These are phyloP conservation scores for Tapirus terrestris DNA, from an alignment of 2,113 vertebrate genomes.

Conservation along the genomic window DNA sequence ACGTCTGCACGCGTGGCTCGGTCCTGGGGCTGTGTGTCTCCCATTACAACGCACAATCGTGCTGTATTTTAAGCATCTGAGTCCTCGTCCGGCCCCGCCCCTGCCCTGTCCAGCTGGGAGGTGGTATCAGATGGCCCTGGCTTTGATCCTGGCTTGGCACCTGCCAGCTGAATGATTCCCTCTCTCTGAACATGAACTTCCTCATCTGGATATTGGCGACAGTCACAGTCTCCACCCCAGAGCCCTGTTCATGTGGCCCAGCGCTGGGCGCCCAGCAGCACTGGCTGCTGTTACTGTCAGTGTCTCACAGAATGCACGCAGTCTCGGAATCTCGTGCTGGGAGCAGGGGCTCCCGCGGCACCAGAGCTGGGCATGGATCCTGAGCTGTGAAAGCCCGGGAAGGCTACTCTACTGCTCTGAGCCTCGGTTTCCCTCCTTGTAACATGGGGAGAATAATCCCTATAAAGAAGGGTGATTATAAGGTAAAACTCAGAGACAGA, in stretches of 20 bases:
- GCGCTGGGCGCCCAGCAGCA: fast-evolving
- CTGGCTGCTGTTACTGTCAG: fast-evolving
- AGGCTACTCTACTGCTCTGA: neutral
- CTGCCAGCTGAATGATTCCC: neutral
- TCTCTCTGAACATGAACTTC: neutral
- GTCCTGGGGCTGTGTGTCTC: neutral
- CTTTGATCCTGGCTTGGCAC: neutral
- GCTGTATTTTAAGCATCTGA: slow-evolving; percentile 71
- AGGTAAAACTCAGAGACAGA: neutral
- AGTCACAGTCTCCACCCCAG: neutral
- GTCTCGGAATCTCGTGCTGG: no score
- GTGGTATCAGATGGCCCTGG: slow-evolving; percentile 46
- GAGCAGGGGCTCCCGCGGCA: neutral
- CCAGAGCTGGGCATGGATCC: neutral
- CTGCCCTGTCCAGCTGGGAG: slow-evolving; percentile 30
- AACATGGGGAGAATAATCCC: neutral
- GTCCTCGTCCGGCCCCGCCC: neutral
- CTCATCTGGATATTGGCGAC: neutral
- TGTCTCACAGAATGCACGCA: fast-evolving
- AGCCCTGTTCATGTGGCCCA: neutral
- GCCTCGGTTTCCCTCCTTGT: neutral
- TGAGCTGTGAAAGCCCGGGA: neutral
- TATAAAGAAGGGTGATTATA: neutral
- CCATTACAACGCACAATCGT: fast-evolving
- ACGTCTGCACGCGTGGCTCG: fast-evolving